phyloP scores from a whole-genome alignment of 2,797 vertebrate genomes.

The Anguilla obscura region DNA sequence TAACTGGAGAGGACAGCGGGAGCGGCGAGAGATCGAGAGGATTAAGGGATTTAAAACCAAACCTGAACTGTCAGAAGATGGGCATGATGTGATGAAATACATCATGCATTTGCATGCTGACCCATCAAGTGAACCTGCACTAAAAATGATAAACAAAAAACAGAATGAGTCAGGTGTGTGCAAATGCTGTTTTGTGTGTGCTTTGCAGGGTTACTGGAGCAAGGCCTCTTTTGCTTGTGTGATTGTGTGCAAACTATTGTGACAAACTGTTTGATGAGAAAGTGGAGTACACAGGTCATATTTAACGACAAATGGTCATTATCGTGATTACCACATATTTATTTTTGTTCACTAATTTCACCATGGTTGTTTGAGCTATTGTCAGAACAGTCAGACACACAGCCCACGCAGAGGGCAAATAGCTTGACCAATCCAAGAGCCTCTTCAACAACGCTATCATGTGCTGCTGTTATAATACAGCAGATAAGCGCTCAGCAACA shows the following conservation, averaged over 20 bases:
- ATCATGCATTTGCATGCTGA: constrained; percentile 51
- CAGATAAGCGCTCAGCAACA: constrained; percentile 7
- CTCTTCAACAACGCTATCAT: constrained; percentile 12
- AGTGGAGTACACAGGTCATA: background rate
- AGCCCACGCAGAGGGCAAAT: background rate
- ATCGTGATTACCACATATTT: background rate
- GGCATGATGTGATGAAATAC: constrained; percentile 54
- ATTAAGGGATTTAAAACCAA: constrained; percentile 53
- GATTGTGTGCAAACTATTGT: background rate
- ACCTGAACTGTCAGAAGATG: constrained; percentile 41
- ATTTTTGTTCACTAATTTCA: background rate
- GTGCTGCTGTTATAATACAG: background rate
- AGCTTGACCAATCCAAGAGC: background rate
- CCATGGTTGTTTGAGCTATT: background rate
- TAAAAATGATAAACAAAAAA: constrained; percentile 50
- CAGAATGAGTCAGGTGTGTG: constrained; percentile 34
- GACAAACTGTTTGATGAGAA: background rate
- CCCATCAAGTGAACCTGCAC: constrained; percentile 50
- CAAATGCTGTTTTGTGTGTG: background rate
- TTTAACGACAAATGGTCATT: background rate
- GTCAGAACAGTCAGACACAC: background rate
- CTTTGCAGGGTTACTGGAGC: background rate
- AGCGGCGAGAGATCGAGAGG: constrained; percentile 40
- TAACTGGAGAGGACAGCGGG: constrained; percentile 29
- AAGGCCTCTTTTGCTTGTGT: background rate